Evolutionary conservation across 2,113 vertebrate species (phyloP).

Genomic region (Gobiocypris rarus): DNA sequence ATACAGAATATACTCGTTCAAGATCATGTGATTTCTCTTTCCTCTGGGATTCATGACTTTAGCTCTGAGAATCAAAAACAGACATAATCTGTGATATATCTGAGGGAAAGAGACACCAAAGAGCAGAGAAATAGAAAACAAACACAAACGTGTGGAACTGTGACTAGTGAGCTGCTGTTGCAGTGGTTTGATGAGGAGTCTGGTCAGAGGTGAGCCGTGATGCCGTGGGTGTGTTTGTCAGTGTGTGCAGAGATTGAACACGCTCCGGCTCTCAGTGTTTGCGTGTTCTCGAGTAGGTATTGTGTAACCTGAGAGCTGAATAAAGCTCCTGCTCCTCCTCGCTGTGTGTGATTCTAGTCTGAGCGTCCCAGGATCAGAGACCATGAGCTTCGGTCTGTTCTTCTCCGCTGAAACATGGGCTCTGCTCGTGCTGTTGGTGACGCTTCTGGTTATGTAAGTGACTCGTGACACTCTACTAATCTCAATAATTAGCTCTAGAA

Average conservation of each 20-base stretch:
- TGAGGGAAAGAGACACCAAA: neutral
- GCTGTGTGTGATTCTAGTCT: no score
- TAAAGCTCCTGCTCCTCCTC: neutral
- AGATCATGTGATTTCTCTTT: no score
- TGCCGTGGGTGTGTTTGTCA: neutral
- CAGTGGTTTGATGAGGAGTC: neutral
- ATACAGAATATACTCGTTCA: no score
- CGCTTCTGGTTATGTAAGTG: conserved; percentile 67
- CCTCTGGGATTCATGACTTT: no score
- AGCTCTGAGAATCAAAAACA: neutral
- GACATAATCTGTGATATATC: neutral
- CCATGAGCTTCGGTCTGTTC: neutral
- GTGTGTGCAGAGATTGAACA: neutral
- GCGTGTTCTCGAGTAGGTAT: neutral
- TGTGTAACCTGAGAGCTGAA: neutral
- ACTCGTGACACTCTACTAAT: neutral
- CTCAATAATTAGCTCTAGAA: no score
- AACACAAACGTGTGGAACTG: neutral
- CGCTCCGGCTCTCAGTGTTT: neutral
- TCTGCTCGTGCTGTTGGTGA: conserved; percentile 54
- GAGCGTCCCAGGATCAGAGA: no score
- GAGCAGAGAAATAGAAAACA: neutral
- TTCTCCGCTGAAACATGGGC: conserved; percentile 52
- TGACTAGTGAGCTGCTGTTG: neutral
- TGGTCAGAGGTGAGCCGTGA: neutral